Evolutionary conservation across 2,797 vertebrate species (phyloP), one percentile per base, ranked within the genome.

Genomic region (Artibeus lituratus): DNA sequence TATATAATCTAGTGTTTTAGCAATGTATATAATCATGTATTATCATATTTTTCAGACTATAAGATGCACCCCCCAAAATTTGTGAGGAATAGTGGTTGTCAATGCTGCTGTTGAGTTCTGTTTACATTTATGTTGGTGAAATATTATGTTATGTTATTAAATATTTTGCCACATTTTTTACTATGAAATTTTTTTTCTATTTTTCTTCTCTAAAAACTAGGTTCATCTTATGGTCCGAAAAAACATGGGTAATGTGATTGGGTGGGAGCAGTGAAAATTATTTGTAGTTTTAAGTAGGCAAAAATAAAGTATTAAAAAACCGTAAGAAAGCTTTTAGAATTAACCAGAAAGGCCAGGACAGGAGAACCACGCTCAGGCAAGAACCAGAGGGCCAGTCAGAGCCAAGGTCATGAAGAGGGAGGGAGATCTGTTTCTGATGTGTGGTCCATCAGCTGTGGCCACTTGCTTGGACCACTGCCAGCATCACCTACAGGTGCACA

Each of bases 401-500:
- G 37, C 11, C 6, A 51, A 7, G 11, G n/a, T 21, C 15, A n/a
- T 51, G 21, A 70, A 76, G 74, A 55, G 16, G 8, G 1, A 7
- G 8, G n/a, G 74, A 86, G 15, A 1, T 32, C 32, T 57, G n/a
- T 22, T 49, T 91, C 4, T 5, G 21, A 18, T n/a, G 22, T 0
- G 10, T 53, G 44, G 12, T 8, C 42, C 69, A 4, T 35, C 18
- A 21, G 21, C 22, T n/a, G 18, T 4, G 44, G 24, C 3, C 37
- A 5, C 15, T 72, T 11, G 29, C 32, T 16, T 3, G 32, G 18
- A 5, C 49, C 26, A 6, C 4, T 11, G 19, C 15, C 11, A 11
- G 49, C 15, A 3, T 1, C 15, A 5, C n/a, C 19, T 4, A 6
- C 39, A 53, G 1, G 9, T 0, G 4, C 26, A 18, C 4, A 6